Evolutionary conservation across 2,113 vertebrate genomes (phyloP).

Genomic region (Hystrix cristata): DNA sequence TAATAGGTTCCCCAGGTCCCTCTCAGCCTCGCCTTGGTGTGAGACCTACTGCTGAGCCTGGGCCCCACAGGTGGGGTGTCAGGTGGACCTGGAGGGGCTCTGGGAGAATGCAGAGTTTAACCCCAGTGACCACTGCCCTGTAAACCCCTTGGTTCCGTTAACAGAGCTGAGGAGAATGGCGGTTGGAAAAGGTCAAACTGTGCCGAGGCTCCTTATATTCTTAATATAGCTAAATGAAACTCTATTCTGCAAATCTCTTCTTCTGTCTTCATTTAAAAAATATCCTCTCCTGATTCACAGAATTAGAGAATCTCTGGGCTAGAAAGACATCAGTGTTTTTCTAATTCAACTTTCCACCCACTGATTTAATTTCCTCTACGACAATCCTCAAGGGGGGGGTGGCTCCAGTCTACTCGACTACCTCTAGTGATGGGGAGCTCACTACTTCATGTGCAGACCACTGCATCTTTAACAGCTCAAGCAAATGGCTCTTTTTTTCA

Average conservation of each 20-base stretch:
- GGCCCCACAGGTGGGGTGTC: neutral
- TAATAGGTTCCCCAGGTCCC: slow-evolving; percentile 42
- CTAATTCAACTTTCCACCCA: neutral
- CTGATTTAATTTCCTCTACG: neutral
- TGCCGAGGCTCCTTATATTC: neutral
- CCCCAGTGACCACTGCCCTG: neutral
- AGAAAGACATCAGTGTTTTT: neutral
- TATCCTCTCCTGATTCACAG: slow-evolving; percentile 23
- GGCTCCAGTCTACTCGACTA: neutral
- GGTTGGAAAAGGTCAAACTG: neutral
- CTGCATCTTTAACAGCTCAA: neutral
- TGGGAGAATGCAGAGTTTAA: slow-evolving; percentile 37
- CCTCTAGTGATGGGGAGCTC: neutral
- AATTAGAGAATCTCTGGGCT: slow-evolving; percentile 5
- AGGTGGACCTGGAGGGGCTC: neutral
- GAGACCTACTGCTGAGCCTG: neutral
- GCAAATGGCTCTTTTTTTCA: neutral
- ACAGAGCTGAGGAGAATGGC: neutral
- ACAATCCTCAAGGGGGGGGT: neutral
- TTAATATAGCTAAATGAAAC: neutral
- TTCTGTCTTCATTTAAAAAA: neutral
- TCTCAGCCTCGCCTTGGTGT: slow-evolving; percentile 35
- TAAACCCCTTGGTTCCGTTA: slow-evolving; percentile 1
- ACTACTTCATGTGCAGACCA: accelerated
- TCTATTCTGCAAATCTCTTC: neutral